Base-by-base conservation (phyloP, 2,113 vertebrate species). In the Marmota monax region DNA sequence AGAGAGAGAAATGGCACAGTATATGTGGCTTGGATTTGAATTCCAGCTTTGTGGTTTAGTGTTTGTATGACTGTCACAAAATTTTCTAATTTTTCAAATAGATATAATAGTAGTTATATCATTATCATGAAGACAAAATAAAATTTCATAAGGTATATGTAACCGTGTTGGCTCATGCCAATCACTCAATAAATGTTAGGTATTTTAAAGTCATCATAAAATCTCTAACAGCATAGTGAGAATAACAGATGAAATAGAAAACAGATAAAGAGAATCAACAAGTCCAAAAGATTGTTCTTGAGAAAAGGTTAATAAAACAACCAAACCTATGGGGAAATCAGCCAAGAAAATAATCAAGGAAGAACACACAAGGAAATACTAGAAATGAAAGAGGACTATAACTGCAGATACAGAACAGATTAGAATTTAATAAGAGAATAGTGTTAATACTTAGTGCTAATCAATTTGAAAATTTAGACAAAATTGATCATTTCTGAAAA, bases 401-500 rank as follows among this genome's bases (percentile, higher is more conserved):
- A 63, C 70, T 69, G 9, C 27, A 73, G 79, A 84, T 76, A 82
- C 42, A 76, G 42, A n/a, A 13, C 39, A 89, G 65, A 94, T 92
- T 90, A 84, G 70, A 93, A 77, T 90, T 78, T 92, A 97, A 95
- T 94, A 88, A 87, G 76, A 92, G 13, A 94, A 69, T 87, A 82
- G n/a, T n/a, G 1, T 65, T 90, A 94, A 92, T 90, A 85, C 56
- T 56, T 78, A 90, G 63, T 85, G 13, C 9, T 39, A 96, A 79
- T 95, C 74, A 39, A 74, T 77, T 92, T 72, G 16, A 84, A 96
- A 87, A 82, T 32, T 65, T 82, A 90, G 39, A 89, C 34, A 90
- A 93, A 96, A 87, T 39, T 42, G 73, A 74, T 58, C 3, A 95
- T 48, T 92, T 90, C 11, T 56, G 53, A 48, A 84, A 74, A 51